Percentiles rank a stretch among this genome's conserved stretches.
Evolutionary conservation across 2,113 vertebrate genomes (phyloP).

Genomic region (Cavia aperea): DNA sequence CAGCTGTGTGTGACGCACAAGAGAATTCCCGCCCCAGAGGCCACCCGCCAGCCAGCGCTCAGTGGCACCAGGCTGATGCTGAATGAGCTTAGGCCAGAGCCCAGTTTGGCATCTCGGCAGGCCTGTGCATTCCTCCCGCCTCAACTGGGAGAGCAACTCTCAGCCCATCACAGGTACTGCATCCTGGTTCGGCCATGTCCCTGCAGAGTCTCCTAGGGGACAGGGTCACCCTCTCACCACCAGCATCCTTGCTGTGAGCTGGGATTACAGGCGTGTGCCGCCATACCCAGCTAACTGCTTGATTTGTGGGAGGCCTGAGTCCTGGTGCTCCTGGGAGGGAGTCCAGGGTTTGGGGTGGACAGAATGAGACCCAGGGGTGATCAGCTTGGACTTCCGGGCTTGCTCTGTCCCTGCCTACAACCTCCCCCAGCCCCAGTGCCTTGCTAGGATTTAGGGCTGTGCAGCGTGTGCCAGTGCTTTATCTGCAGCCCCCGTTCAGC

Average conservation of each 20-base stretch:
- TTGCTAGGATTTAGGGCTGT: background rate
- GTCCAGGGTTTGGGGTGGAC: background rate
- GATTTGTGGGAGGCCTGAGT: background rate
- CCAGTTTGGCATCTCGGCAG: background rate
- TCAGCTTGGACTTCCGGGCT: background rate
- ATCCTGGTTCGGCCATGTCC: background rate
- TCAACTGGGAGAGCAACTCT: rapidly evolving
- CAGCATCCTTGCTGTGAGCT: background rate
- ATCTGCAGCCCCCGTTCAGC: background rate
- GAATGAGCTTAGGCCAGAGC: background rate
- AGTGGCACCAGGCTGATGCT: rapidly evolving
- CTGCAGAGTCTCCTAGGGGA: background rate
- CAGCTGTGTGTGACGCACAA: too few species aligned
- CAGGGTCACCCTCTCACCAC: background rate
- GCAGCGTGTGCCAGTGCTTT: background rate
- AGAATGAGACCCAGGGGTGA: background rate
- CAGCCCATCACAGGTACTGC: rapidly evolving
- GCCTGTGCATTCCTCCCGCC: background rate
- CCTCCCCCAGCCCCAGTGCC: background rate
- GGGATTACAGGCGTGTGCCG: background rate
- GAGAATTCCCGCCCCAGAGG: background rate
- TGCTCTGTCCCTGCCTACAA: background rate
- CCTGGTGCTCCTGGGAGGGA: background rate
- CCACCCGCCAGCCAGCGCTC: background rate
- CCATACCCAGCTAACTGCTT: background rate